These are phyloP conservation scores for Drosophila gaucha DNA, from an alignment of 2,888 invertebrate genomes.

Conservation along the genomic window DNA sequence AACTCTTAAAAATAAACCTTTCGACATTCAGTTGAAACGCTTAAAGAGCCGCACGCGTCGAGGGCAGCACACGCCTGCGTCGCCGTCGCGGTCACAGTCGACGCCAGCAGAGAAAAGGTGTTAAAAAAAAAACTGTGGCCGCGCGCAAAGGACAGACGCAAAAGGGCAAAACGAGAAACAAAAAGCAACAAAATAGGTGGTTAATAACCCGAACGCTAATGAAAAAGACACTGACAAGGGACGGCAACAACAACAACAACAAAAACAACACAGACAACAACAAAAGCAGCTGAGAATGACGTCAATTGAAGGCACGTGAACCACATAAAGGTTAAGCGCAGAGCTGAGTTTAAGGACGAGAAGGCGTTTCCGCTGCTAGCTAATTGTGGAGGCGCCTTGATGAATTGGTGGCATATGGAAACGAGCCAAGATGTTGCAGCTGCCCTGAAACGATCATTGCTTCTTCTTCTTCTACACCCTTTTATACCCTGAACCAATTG, in stretches of 20 bases:
- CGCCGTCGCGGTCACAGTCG: conserved; percentile 8
- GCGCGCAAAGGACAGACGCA: conserved; percentile 42
- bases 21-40: conserved; percentile 40
- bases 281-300: conserved; percentile 32
- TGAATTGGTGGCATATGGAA: conserved; percentile 61
- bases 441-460: conserved; percentile 44
- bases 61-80: conserved; percentile 28
- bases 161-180: conserved; percentile 47
- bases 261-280: conserved; percentile 1
- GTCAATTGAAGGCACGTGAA: conserved; percentile 41
- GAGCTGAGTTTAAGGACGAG: conserved; percentile 39
- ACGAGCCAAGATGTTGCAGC: conserved; percentile 59
- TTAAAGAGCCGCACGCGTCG: conserved; percentile 71
- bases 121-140: conserved; percentile 65
- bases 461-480: not conserved
- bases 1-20: conserved; percentile 13
- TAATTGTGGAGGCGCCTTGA: conserved; percentile 52
- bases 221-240: conserved; percentile 67
- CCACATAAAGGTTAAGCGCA: conserved; percentile 6
- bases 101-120: conserved; percentile 57
- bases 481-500: no score
- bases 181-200: conserved; percentile 58
- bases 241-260: conserved; percentile 16
- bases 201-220: conserved; percentile 76
- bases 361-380: conserved; percentile 12